phyloP scores from a whole-genome alignment of 2,888 invertebrate species.

The Globia sparganii region DNA sequence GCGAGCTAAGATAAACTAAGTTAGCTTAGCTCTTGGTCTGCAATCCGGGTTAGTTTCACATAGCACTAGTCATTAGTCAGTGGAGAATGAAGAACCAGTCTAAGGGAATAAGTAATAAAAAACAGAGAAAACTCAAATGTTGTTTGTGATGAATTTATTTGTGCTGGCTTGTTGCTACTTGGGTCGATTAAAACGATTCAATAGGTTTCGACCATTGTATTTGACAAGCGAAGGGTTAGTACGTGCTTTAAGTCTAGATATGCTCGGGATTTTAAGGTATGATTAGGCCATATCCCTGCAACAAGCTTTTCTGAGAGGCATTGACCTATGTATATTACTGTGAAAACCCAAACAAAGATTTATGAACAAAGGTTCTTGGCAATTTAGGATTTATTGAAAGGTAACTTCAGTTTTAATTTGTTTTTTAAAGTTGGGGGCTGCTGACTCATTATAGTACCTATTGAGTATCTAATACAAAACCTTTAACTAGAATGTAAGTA shows the following conservation, averaged over 20 bases:
- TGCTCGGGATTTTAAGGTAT: conserved; percentile 56
- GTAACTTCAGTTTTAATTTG: neutral
- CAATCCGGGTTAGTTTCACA: no score
- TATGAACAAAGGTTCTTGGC: neutral
- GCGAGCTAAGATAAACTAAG: no score
- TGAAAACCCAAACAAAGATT: conserved; percentile 35
- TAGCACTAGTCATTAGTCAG: neutral
- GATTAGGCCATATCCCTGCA: conserved; percentile 55
- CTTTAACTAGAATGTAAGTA: neutral
- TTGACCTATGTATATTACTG: conserved; percentile 46
- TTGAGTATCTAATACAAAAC: neutral
- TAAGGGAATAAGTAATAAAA: conserved; percentile 10
- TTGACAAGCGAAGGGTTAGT: conserved; percentile 65
- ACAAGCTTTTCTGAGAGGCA: conserved; percentile 26
- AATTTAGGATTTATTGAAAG: neutral
- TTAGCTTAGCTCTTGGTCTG: no score
- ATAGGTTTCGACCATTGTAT: conserved; percentile 61
- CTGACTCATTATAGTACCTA: no score
- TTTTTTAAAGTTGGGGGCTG: neutral
- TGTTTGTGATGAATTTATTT: conserved; percentile 68
- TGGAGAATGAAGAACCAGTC: neutral
- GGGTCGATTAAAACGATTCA: conserved; percentile 60
- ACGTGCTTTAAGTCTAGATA: conserved; percentile 65
- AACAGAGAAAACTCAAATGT: conserved; percentile 50
- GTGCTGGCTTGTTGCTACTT: conserved; percentile 65